Conservation (phyloP, 1,140 invertebrate species). For the Oedothorax gibbosus region DNA sequence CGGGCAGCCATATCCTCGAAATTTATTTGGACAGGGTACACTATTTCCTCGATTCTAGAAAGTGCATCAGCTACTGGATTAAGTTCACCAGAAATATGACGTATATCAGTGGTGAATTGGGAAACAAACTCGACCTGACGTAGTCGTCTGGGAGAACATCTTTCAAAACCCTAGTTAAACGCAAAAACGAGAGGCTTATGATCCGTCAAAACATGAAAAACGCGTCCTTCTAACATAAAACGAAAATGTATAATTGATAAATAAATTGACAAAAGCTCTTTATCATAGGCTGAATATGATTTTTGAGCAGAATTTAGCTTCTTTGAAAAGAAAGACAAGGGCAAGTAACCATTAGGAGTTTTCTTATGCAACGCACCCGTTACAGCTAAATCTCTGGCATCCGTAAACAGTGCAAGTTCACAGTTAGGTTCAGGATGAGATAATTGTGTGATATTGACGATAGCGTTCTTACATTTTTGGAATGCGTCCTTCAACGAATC, state of each 20-base stretch:
- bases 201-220: not conserved
- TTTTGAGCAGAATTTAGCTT: conserved; percentile 19
- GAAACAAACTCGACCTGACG: conserved; percentile 67
- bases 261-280: conserved; percentile 67
- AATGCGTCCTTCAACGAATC: not conserved
- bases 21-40: not conserved
- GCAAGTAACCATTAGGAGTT: not conserved
- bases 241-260: not conserved
- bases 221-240: not conserved
- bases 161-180: not conserved
- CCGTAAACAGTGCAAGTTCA: not conserved
- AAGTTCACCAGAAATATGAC: conserved; percentile 65
- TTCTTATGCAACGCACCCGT: not conserved
- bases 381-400: not conserved
- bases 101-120: conserved; percentile 67
- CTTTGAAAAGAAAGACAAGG: conserved; percentile 26
- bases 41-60: conserved; percentile 12
- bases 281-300: conserved; percentile 69
- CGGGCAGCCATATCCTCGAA: not conserved
- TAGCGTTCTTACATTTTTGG: not conserved
- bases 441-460: not conserved
- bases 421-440: not conserved
- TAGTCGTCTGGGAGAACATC: not conserved
- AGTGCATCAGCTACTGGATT: conserved; percentile 64
- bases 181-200: conserved; percentile 31